Evolutionary conservation across 2,888 invertebrate genomes (phyloP).

Genomic region (Lithophane ornitopus): DNA sequence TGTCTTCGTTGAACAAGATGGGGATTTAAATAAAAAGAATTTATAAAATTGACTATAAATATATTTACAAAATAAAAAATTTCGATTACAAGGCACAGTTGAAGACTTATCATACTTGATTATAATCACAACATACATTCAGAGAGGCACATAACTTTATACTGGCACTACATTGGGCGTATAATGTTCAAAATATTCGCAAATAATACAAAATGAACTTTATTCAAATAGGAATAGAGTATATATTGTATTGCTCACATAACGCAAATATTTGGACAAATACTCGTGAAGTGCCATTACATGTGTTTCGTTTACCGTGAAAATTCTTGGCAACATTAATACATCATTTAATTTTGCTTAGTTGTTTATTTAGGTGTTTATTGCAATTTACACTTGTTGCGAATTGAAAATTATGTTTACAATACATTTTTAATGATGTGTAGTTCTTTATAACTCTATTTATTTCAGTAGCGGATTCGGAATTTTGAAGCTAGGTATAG

Average conservation of each 20-base stretch:
- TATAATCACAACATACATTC: slow-evolving; percentile 64
- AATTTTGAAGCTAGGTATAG: background rate
- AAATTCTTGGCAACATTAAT: slow-evolving; percentile 27
- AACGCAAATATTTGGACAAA: background rate
- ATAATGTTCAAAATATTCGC: background rate
- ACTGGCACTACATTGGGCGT: slow-evolving; percentile 7
- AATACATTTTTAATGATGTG: slow-evolving; percentile 28
- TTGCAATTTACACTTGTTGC: slow-evolving; percentile 14
- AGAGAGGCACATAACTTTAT: slow-evolving; percentile 58
- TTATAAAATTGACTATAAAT: slow-evolving; percentile 66
- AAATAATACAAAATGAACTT: slow-evolving; percentile 3
- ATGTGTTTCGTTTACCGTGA: slow-evolving; percentile 23
- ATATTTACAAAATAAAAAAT: slow-evolving; percentile 82
- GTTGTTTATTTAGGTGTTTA: slow-evolving; percentile 6
- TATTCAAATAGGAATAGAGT: background rate
- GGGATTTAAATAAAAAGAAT: slow-evolving; percentile 36
- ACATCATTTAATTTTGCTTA: slow-evolving; percentile 28
- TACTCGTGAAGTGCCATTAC: slow-evolving; percentile 13
- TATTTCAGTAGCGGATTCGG: background rate
- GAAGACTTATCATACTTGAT: slow-evolving; percentile 58
- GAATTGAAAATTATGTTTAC: background rate
- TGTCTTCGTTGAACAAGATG: background rate
- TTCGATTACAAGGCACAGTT: slow-evolving; percentile 76
- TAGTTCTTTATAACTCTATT: background rate
- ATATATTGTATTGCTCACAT: slow-evolving; percentile 5